Base-by-base conservation (phyloP, 2,797 vertebrate species). In the Crenichthys baileyi region DNA sequence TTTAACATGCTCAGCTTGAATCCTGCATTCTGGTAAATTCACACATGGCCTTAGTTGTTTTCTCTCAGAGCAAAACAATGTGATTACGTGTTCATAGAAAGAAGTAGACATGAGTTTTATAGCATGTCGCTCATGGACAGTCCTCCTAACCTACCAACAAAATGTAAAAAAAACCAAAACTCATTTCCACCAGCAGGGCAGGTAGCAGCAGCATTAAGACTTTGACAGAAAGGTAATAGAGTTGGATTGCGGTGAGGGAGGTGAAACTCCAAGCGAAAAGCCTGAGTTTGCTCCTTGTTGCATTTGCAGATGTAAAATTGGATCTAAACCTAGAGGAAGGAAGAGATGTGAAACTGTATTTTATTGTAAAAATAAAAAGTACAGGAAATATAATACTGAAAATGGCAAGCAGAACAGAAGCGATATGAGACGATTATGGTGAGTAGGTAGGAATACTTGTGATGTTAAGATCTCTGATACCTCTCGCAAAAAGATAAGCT, bases 191-290 rank as follows among this genome's bases (percentile, higher is more conserved):
- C 70, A 0, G 72, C 68, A 1, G 67, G 78, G 41, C 58, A n/a
- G 75, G 79, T 53, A 82, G 73, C 65, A 9, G 79, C 60, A 51
- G 78, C 78, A 29, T 78, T 73, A 16, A 65, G n/a, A 26, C 79
- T 82, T 79, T 87, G 88, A 92, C 80, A 75, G 79, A 68, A 74
- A 83, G 70, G 88, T 91, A 93, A 91, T 88, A 70, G 83, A 90
- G 85, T 83, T 83, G 75, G 84, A 84, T 87, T 36, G 56, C 84
- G 72, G 78, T 50, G 82, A 84, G 58, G 88, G 87, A 89, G 81
- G 78, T 71, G 79, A 85, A 89, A 85, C 76, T 81, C 82, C 55
- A 60, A 79, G 83, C 79, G 70, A 71, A 82, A 83, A 85, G 67
- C 75, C 51, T 55, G 67, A 77, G 70, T 81, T 88, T 87, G 73